These are phyloP conservation scores for Pantherophis alleghaniensis DNA, from an alignment of 2,797 vertebrate species.

Conservation along the genomic window DNA sequence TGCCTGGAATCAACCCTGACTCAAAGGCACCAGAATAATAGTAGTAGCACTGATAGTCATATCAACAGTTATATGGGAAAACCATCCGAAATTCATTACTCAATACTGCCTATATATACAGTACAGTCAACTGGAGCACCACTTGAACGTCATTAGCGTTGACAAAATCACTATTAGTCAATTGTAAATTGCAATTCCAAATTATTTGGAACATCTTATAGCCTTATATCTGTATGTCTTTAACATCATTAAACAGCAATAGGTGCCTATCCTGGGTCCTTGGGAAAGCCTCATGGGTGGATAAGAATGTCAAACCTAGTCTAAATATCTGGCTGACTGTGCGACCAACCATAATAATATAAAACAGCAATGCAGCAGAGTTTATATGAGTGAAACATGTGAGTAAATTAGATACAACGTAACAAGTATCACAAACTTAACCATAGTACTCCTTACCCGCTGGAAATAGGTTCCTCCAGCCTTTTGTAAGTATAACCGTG, in stretches of 20 bases:
- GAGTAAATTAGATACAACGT: not conserved
- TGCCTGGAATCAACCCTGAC: not conserved
- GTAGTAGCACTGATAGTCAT: not conserved
- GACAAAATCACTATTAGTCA: not conserved
- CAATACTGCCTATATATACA: not conserved
- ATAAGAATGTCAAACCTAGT: not conserved
- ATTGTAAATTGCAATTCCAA: not conserved
- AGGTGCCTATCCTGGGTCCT: not conserved
- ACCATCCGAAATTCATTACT: not conserved
- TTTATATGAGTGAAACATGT: not conserved
- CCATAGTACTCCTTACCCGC: conserved; percentile 77
- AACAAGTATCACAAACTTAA: conserved; percentile 7
- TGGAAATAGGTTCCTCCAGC: conserved; percentile 71
- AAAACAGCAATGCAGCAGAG: not conserved
- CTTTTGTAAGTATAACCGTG: conserved; percentile 79
- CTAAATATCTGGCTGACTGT: not conserved
- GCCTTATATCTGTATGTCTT: not conserved
- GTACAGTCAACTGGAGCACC: not conserved
- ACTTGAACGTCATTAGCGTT: not conserved
- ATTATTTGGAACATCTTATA: not conserved
- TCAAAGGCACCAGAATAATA: not conserved
- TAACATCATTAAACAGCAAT: not conserved
- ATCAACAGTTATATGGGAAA: not conserved
- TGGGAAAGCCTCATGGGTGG: not conserved
- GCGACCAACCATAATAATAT: not conserved